Percentiles rank a stretch among this genome's conserved stretches.
These are phyloP conservation scores for Pseudomyrmex flavicornis DNA, from an alignment of 1,140 invertebrate genomes.

Conservation along the genomic window DNA sequence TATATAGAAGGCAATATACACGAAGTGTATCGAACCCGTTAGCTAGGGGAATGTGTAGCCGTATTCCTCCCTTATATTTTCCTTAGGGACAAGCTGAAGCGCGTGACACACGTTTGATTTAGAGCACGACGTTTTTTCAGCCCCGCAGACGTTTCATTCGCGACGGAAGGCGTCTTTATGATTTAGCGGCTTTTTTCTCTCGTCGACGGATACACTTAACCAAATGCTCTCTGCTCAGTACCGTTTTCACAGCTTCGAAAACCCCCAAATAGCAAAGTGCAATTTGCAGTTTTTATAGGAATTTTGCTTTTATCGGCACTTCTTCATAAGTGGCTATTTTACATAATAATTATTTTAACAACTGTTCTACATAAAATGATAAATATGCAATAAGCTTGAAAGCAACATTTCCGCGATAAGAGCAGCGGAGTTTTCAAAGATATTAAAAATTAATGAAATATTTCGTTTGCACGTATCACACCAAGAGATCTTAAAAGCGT, in stretches of 20 bases:
- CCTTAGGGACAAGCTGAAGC: constrained; percentile 36
- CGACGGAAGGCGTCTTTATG: constrained; percentile 34
- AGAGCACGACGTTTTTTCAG: constrained; percentile 54
- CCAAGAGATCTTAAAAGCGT: background rate
- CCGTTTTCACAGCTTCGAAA: background rate
- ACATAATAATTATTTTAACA: background rate
- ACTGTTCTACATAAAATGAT: background rate
- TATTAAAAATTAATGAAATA: constrained; percentile 16
- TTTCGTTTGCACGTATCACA: background rate
- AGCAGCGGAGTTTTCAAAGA: background rate
- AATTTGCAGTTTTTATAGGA: background rate
- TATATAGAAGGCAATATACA: background rate
- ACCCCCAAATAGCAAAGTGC: background rate
- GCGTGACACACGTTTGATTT: constrained; percentile 52
- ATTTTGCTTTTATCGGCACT: background rate
- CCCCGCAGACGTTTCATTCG: constrained; percentile 35
- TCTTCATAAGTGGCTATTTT: background rate
- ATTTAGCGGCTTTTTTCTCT: constrained; percentile 47
- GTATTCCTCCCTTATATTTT: constrained; percentile 45
- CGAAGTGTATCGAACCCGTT: background rate
- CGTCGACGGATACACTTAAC: constrained; percentile 55
- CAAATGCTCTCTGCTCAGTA: constrained; percentile 52
- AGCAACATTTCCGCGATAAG: background rate
- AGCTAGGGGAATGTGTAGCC: constrained; percentile 5
- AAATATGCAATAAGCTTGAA: background rate